Conservation (phyloP, 2,113 vertebrate species). For the Xenopus borealis region DNA sequence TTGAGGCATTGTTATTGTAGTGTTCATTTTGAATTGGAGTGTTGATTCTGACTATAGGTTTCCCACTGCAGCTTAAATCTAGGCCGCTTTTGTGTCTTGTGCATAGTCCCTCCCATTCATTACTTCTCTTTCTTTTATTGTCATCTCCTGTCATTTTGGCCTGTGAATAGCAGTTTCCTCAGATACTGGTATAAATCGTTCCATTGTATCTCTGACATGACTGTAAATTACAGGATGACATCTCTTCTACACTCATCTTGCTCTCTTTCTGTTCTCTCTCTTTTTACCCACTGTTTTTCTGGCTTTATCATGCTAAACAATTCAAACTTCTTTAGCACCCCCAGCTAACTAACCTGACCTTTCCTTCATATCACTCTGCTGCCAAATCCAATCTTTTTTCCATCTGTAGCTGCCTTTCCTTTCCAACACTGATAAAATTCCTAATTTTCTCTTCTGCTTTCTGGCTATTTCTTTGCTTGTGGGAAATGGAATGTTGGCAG, state of each 20-base stretch:
- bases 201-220: too few species aligned
- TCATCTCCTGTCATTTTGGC: too few species aligned
- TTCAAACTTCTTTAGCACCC: not conserved
- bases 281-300: not conserved
- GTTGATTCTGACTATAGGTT: not conserved
- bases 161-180: too few species aligned
- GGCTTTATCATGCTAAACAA: not conserved
- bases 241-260: too few species aligned
- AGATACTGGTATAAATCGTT: too few species aligned
- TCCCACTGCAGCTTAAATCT: not conserved
- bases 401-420: not conserved
- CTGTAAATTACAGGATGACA: too few species aligned
- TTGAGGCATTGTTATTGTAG: not conserved
- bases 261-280: too few species aligned
- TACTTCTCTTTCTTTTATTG: too few species aligned
- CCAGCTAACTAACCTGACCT: conserved; percentile 13
- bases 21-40: not conserved
- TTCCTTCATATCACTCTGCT: conserved; percentile 16
- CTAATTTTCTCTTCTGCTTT: conserved; percentile 5
- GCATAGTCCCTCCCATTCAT: not conserved
- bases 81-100: not conserved
- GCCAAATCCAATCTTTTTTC: conserved; percentile 1
- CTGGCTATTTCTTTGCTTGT: conserved; percentile 30
- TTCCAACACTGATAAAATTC: conserved; percentile 5
- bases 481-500: conserved; percentile 37